Base-by-base conservation (phyloP, 2,888 invertebrate species). In the Sabatieria punctata region DNA sequence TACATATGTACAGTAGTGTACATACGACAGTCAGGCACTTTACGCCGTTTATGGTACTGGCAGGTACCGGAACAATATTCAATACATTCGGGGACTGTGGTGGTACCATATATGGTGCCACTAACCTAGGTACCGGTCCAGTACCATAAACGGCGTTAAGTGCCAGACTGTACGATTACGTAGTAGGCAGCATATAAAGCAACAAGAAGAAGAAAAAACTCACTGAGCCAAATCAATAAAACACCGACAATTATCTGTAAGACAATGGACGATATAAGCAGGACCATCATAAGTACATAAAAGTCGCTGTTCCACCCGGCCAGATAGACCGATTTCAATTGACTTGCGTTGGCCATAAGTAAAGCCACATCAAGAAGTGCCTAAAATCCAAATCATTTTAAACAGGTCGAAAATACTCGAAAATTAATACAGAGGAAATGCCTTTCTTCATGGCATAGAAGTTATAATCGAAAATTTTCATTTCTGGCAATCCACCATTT, bases 361-460 rank as follows among this genome's bases (percentile, higher is more conserved):
- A 50, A 35, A 2, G 50, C 44, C n/a, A 50, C 44, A 33, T 50
- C 50, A 4, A 50, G 27, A 18, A 50, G 24, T 2, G 40, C 50
- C 46, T 50, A 43, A 33, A 18, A 11, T 25, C 27, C 27, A 18
- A 15, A 21, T 18, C 4, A n/a, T n/a, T 37, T 6, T 6, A n/a
- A 6, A n/a, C 6, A 8, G 37, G n/a, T 37, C 19, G 13, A n/a
- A 15, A 19, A 18, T 22, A 13, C 8, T 13, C 8, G 4, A 11
- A 19, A 8, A 4, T 11, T 25, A 25, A 19, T 18, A 48, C 48
- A 11, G 48, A 48, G 0, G 85, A 84, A 48, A 85, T 83, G 0
- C 85, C 85, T 69, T 86, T 86, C 68, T 85, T 86, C 11, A 85
- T 85, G 22, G 85, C 85, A 75, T 85, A 85, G 54, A 80, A 76